phyloP scores from a whole-genome alignment of 2,888 invertebrate genomes.

The Sylvicola fuscatus region DNA sequence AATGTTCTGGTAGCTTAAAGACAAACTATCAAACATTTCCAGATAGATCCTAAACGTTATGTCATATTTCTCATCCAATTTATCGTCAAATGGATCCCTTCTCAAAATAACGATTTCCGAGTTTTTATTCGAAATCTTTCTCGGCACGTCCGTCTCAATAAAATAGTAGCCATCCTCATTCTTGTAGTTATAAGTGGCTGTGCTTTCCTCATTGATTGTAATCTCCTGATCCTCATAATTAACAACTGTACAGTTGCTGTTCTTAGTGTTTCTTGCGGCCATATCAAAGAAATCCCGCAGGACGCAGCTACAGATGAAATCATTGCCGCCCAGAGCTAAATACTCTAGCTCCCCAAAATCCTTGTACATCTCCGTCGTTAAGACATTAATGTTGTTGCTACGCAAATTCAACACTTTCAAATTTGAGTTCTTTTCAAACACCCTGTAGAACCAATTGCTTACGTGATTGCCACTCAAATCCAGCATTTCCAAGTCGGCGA shows the following conservation, averaged over 20 bases:
- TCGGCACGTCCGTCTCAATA: background rate
- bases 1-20: background rate
- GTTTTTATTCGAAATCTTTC: background rate
- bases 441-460: conserved; percentile 29
- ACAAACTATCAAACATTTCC: background rate
- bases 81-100: no score
- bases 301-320: conserved; percentile 36
- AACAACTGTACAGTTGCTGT: conserved; percentile 3
- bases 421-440: conserved; percentile 22
- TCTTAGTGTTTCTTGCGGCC: conserved; percentile 13
- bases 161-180: conserved; percentile 1
- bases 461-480: conserved; percentile 33
- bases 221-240: background rate
- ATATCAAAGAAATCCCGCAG: conserved; percentile 29
- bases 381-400: conserved; percentile 32
- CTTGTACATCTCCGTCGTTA: conserved; percentile 32
- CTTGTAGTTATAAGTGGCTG: background rate
- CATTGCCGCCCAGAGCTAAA: conserved; percentile 33
- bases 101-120: background rate
- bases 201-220: background rate
- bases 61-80: background rate
- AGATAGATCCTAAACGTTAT: background rate
- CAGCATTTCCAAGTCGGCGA: conserved; percentile 27
- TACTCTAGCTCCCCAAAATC: conserved; percentile 29
- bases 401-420: conserved; percentile 27